Evolutionary conservation across 2,888 invertebrate species (phyloP), one percentile per base, ranked within the genome.

Genomic region (Dicycla oo): DNA sequence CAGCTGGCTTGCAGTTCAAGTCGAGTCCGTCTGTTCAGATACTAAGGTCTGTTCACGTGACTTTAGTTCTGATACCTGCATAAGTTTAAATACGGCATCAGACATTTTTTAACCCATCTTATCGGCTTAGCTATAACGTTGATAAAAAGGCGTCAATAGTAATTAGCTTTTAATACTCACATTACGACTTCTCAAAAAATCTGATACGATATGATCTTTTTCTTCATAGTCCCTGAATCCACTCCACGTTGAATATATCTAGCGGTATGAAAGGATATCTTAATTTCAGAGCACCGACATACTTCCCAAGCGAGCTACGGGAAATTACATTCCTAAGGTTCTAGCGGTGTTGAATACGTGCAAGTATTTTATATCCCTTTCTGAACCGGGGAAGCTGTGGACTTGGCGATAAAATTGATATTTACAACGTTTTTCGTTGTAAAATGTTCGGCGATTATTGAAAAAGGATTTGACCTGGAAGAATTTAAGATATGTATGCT

Each of bases 241-340:
- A 23, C 20, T 43, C 6, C 20, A 2, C 26, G 38, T 38, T 7
- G 38, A 20, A 61, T 43, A 26, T 45, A 38, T 38, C n/a, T 53
- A 49, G 34, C 1, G 56, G 57, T 61, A 54, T 20, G 54, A 23
- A 66, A 13, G 38, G 56, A 78, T 78, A 70, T 71, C 64, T 81
- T 82, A 70, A 81, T 81, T 79, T 82, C 69, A 56, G 63, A 20
- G 64, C 56, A 38, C 63, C 53, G 38, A 73, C 79, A 73, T 82
- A 47, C 65, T 81, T 82, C 38, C 69, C 54, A 67, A 60, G 73
- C 54, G 62, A 51, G 53, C 69, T 26, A 53, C 74, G 75, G 83
- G 60, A 81, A 78, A 85, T 84, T 78, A 83, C 86, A 84, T 84
- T 84, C 84, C 83, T 67, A 66, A 77, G 83, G 58, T 56, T 68